These are phyloP conservation scores for Stegostoma tigrinum DNA, from an alignment of 2,113 vertebrate species.

Conservation along the genomic window DNA sequence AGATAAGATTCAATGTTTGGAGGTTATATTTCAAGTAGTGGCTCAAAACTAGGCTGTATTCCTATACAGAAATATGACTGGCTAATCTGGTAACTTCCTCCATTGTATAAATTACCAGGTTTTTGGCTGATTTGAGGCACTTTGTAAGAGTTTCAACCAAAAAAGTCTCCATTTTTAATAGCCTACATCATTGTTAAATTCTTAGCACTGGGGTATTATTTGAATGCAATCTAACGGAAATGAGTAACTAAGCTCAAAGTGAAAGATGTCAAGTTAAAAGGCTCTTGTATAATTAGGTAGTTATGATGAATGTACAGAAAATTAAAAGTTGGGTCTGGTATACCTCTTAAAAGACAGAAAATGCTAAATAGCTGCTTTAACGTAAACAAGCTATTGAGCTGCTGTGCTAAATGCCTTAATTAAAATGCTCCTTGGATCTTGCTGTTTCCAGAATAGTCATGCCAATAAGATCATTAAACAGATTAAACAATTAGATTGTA, in stretches of 20 bases:
- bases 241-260: conserved; percentile 48
- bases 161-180: background rate
- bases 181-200: background rate
- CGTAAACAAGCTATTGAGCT: conserved; percentile 59
- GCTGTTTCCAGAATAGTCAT: conserved; percentile 60
- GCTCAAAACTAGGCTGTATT: background rate
- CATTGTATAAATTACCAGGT: background rate
- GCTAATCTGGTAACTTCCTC: background rate
- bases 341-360: conserved; percentile 50
- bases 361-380: conserved; percentile 55
- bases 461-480: conserved; percentile 58
- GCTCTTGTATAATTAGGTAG: conserved; percentile 51
- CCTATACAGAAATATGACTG: background rate
- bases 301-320: conserved; percentile 55
- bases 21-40: background rate
- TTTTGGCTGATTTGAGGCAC: background rate
- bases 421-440: conserved; percentile 59
- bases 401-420: conserved; percentile 71
- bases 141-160: background rate
- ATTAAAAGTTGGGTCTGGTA: conserved; percentile 50
- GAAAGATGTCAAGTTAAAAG: conserved; percentile 45
- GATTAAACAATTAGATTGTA: conserved; percentile 41
- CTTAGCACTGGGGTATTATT: background rate
- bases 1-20: background rate
- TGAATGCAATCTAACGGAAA: background rate